Evolutionary conservation across 1,140 invertebrate genomes (phyloP).

Genomic region (Luehdorfia chinensis): DNA sequence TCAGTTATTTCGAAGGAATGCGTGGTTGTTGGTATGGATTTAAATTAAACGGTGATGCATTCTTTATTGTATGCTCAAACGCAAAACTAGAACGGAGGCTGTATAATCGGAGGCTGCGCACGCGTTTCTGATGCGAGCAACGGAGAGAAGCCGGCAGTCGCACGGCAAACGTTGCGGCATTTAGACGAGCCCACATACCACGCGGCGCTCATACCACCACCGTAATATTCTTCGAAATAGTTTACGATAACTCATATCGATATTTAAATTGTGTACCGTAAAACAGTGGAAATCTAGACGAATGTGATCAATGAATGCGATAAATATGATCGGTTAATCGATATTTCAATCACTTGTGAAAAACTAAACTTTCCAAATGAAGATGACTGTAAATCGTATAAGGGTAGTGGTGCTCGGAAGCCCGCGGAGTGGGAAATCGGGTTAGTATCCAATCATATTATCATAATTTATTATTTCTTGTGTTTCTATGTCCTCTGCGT

Average conservation of each 20-base stretch:
- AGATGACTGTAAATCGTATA: conserved; percentile 81
- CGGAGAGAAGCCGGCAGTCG: conserved; percentile 52
- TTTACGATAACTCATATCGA: conserved; percentile 52
- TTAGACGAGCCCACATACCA: conserved; percentile 34
- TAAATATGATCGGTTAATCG: conserved; percentile 44
- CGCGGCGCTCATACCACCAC: conserved; percentile 29
- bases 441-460: conserved; percentile 61
- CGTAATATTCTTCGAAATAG: conserved; percentile 52
- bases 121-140: conserved; percentile 38
- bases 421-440: conserved; percentile 83
- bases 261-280: conserved; percentile 38
- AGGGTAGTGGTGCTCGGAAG: conserved; percentile 84
- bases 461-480: not conserved
- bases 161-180: conserved; percentile 52
- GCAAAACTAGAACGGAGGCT: conserved; percentile 48
- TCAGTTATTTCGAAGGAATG: not conserved
- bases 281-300: conserved; percentile 38
- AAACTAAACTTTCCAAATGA: conserved; percentile 65
- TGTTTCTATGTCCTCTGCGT: not conserved
- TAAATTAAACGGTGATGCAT: conserved; percentile 37
- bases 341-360: conserved; percentile 35
- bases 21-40: conserved; percentile 2
- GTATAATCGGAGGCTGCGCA: conserved; percentile 53
- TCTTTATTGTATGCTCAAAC: conserved; percentile 40
- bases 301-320: conserved; percentile 26